Percentiles rank a stretch among this genome's conserved stretches.
Conservation (phyloP, 2,797 vertebrate species). For the Mormyrus proboscirostris region DNA sequence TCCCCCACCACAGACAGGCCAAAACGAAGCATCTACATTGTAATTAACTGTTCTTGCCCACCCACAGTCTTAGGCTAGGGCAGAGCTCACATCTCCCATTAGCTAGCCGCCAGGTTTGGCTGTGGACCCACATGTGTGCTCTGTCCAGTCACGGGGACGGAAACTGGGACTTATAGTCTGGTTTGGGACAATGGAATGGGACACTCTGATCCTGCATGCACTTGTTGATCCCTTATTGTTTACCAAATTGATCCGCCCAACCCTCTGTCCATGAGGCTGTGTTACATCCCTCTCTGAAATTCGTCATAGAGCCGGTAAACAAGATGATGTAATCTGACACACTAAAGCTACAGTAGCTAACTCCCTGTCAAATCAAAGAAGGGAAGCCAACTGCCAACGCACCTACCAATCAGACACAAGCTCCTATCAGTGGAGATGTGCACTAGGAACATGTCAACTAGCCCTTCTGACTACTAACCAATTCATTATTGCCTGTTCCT, state of each 20-base stretch:
- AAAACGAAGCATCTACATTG: background rate
- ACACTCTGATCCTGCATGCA: background rate
- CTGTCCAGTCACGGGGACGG: background rate
- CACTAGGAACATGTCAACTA: background rate
- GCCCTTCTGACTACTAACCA: background rate
- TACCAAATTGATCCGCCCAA: constrained; percentile 1
- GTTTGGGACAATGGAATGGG: background rate
- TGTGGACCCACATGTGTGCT: background rate
- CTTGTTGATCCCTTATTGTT: background rate
- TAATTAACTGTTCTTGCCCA: background rate
- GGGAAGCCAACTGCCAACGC: background rate
- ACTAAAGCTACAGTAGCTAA: background rate
- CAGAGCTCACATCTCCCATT: background rate
- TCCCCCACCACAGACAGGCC: background rate
- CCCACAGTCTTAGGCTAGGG: background rate
- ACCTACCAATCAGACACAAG: background rate
- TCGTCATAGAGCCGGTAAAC: background rate
- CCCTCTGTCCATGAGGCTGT: background rate
- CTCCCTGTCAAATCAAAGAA: background rate
- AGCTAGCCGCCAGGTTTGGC: background rate
- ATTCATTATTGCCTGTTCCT: background rate
- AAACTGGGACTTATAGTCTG: background rate
- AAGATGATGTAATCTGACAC: background rate
- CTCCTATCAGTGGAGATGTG: background rate
- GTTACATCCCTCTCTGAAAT: background rate